A percentile compares a stretch with the other conserved stretches of the same genome.
Evolutionary conservation across 2,113 vertebrate species (phyloP).

Genomic region (Ursus arctos): DNA sequence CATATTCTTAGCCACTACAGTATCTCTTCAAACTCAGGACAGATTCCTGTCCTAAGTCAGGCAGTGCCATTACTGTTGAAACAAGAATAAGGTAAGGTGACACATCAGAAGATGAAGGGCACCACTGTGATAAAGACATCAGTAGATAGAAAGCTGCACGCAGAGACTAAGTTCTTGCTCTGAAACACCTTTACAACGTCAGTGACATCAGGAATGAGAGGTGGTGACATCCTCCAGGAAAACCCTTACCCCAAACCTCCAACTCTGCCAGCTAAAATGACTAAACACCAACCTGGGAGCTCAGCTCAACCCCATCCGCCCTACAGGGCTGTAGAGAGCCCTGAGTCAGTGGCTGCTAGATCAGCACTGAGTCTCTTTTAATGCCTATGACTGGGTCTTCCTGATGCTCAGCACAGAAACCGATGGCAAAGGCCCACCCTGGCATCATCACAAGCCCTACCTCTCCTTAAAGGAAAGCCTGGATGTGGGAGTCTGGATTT

Average conservation of each 20-base stretch:
- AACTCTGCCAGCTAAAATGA: not conserved
- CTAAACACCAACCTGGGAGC: not conserved
- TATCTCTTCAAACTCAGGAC: not conserved
- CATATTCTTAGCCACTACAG: not conserved
- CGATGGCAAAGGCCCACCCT: not conserved
- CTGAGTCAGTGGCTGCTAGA: not conserved
- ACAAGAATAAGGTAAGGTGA: slow-evolving; percentile 1
- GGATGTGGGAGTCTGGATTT: not conserved
- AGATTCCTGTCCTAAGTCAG: slow-evolving; percentile 6
- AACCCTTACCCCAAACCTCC: not conserved
- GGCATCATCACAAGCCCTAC: not conserved
- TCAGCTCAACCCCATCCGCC: not conserved
- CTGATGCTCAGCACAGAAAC: not conserved
- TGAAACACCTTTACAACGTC: slow-evolving; percentile 1
- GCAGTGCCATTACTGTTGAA: not conserved
- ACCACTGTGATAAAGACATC: not conserved
- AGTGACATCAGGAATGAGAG: slow-evolving; percentile 30
- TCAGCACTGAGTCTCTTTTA: not conserved
- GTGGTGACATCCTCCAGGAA: not conserved
- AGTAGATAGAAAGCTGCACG: not conserved
- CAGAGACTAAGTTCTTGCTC: not conserved
- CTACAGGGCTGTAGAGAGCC: not conserved
- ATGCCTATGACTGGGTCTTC: not conserved
- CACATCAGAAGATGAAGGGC: not conserved
- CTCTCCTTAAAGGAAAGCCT: not conserved